Conservation (phyloP, 2,888 invertebrate species). For the Achlya flavicornis region DNA sequence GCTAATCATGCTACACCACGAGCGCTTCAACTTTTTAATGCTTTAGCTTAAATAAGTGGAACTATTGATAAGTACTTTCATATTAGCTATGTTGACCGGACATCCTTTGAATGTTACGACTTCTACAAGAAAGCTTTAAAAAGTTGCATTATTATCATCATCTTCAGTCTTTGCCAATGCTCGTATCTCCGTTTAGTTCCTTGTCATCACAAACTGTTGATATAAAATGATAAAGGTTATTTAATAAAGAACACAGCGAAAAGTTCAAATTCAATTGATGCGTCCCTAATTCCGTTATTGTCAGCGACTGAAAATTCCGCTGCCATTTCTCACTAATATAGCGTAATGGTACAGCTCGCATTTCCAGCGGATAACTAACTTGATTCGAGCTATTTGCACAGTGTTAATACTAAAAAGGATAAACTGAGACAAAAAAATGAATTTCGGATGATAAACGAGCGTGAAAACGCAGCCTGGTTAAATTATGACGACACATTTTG, state of each 20-base stretch:
- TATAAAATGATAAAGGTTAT: neutral
- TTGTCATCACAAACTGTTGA: no score
- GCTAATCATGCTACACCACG: no score
- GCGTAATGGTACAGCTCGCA: neutral
- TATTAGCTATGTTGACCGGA: no score
- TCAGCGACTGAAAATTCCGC: neutral
- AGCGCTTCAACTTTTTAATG: no score
- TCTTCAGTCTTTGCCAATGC: no score
- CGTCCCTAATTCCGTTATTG: neutral
- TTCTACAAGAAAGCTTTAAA: no score
- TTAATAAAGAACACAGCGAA: neutral
- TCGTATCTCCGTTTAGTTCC: no score
- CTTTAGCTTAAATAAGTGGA: no score
- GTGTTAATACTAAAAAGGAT: constrained; percentile 3
- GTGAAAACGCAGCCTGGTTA: constrained; percentile 26
- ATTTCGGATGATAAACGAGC: constrained; percentile 29
- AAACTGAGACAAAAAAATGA: constrained; percentile 9
- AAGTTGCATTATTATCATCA: no score
- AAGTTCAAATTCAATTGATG: neutral
- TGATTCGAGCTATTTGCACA: neutral
- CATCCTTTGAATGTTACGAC: no score
- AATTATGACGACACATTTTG: constrained; percentile 12
- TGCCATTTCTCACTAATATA: neutral
- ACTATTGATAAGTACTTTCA: no score
- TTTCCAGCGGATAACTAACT: neutral